These are phyloP conservation scores for Zapornia atra DNA, from an alignment of 2,113 vertebrate species.

Conservation along the genomic window DNA sequence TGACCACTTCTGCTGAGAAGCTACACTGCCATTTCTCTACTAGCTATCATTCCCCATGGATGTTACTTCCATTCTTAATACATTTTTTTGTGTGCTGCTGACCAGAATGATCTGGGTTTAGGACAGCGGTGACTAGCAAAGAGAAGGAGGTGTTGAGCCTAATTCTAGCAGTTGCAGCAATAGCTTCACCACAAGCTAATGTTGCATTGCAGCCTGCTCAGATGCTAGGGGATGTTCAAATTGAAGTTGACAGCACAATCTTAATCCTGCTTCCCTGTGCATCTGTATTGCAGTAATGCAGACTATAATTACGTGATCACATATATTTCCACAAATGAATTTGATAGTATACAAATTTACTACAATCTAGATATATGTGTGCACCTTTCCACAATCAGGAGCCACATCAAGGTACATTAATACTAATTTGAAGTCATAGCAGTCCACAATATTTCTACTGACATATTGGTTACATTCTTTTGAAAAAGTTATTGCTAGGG, in stretches of 20 bases:
- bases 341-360: background rate
- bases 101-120: background rate
- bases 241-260: constrained; percentile 33
- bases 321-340: constrained; percentile 30
- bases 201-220: background rate
- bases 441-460: background rate
- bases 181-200: background rate
- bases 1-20: background rate
- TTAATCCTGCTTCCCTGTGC: background rate
- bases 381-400: background rate
- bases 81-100: background rate
- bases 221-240: background rate
- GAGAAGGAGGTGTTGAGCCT: background rate
- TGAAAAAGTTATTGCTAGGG: constrained; percentile 13
- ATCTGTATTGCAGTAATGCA: background rate
- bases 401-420: background rate
- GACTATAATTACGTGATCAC: constrained; percentile 37
- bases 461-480: background rate
- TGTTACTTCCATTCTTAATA: background rate
- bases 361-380: background rate
- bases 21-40: background rate
- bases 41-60: background rate
- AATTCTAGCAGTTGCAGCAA: background rate
- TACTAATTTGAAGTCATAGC: background rate
- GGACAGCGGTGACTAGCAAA: background rate